phyloP scores from a whole-genome alignment of 2,113 vertebrate species.

The Calidris pygmaea region DNA sequence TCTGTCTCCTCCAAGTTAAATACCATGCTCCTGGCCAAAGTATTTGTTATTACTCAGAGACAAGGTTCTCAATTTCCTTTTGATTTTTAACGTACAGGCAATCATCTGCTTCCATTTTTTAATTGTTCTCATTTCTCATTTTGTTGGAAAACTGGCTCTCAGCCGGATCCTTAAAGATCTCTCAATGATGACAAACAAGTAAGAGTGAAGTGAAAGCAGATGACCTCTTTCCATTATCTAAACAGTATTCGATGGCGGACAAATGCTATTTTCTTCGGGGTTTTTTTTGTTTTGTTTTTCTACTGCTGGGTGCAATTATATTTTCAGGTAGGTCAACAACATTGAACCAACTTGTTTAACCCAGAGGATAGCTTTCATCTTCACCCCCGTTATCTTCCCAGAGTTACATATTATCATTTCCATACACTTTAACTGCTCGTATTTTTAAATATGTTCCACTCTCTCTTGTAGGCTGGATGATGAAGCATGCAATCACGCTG shows the following conservation, averaged over 20 bases:
- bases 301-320: not conserved
- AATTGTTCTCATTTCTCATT: conserved; percentile 56
- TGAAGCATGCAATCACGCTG: not conserved
- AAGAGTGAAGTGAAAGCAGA: conserved; percentile 25
- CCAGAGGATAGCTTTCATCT: not conserved
- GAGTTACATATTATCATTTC: not conserved
- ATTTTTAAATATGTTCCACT: not conserved
- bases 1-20: conserved; percentile 35
- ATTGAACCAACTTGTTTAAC: not conserved
- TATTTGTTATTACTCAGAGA: conserved; percentile 44
- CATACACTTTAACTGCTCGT: not conserved
- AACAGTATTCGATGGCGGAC: not conserved
- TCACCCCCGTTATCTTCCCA: rapidly evolving
- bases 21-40: conserved; percentile 30
- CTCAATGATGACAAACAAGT: not conserved
- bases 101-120: conserved; percentile 49
- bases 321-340: not conserved
- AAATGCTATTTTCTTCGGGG: not conserved
- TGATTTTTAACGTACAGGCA: conserved; percentile 26
- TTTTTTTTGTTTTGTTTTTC: not conserved
- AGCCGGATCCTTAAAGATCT: not conserved
- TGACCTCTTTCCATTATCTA: not conserved
- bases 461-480: not conserved
- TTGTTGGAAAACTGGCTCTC: conserved; percentile 17
- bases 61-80: conserved; percentile 26